Evolutionary conservation across 2,888 invertebrate species (phyloP).

Genomic region (Ashinkailepas kermadecensis): DNA sequence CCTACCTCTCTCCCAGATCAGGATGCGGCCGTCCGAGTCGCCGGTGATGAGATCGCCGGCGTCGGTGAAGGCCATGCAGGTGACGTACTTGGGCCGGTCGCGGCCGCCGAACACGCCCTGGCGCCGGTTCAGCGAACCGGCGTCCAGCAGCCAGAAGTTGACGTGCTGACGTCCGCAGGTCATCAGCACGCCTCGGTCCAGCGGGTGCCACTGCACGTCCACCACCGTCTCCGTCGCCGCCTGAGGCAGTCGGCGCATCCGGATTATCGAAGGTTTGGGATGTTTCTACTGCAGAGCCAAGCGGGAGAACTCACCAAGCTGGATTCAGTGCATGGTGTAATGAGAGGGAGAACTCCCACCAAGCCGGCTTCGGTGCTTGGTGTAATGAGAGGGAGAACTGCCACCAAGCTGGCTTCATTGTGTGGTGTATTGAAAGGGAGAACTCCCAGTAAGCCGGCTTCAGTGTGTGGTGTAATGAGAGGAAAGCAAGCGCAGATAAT

Average conservation of each 20-base stretch:
- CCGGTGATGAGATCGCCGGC: slow-evolving; percentile 77
- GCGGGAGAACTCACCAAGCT: too few relatives aligned
- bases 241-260: not conserved
- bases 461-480: too few relatives aligned
- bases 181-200: slow-evolving; percentile 75
- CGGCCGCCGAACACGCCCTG: slow-evolving; percentile 73
- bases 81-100: slow-evolving; percentile 86
- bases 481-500: too few relatives aligned
- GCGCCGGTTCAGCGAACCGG: slow-evolving; percentile 26
- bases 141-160: slow-evolving; percentile 31
- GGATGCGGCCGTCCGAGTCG: slow-evolving; percentile 82
- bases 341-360: too few relatives aligned
- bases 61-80: slow-evolving; percentile 76
- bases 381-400: too few relatives aligned
- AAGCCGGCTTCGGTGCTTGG: too few relatives aligned
- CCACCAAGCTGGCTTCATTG: too few relatives aligned
- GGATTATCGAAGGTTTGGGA: too few relatives aligned
- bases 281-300: too few relatives aligned
- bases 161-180: slow-evolving; percentile 65
- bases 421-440: too few relatives aligned
- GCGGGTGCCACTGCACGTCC: slow-evolving; percentile 82
- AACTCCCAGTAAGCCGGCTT: too few relatives aligned
- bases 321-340: too few relatives aligned
- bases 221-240: slow-evolving; percentile 54
- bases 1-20: slow-evolving; percentile 65